These are phyloP conservation scores for Microplitis deprimator DNA, from an alignment of 2,888 invertebrate species.

Conservation along the genomic window DNA sequence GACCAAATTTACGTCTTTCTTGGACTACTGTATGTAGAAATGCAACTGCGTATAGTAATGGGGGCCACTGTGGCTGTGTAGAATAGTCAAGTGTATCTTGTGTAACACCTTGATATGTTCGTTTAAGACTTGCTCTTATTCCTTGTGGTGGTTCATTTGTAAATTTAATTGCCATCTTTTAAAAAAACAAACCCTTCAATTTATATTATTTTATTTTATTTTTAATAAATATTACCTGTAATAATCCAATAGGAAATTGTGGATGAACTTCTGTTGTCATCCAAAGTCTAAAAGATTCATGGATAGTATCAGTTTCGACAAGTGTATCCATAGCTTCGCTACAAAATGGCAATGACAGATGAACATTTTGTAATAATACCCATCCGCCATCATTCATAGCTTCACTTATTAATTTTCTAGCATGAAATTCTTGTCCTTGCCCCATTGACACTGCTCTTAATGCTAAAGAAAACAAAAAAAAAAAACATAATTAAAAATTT, in stretches of 20 bases:
- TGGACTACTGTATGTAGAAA: conserved; percentile 96
- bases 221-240: conserved; percentile 69
- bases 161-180: conserved; percentile 96
- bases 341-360: conserved; percentile 94
- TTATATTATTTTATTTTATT: conserved; percentile 56
- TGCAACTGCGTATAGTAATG: conserved; percentile 92
- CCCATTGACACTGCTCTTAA: conserved; percentile 95
- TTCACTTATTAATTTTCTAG: conserved; percentile 85
- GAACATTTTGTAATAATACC: conserved; percentile 96
- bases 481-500: conserved; percentile 5
- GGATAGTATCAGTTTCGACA: conserved; percentile 86
- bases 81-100: conserved; percentile 95
- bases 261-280: conserved; percentile 94
- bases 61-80: conserved; percentile 93
- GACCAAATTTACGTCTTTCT: conserved; percentile 95
- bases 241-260: conserved; percentile 90
- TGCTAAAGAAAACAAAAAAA: conserved; percentile 74
- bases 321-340: conserved; percentile 92
- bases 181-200: conserved; percentile 23
- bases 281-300: conserved; percentile 91
- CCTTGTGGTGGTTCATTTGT: conserved; percentile 98
- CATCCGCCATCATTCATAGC: conserved; percentile 88
- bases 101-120: conserved; percentile 91
- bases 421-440: conserved; percentile 94
- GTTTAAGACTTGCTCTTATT: conserved; percentile 91